Percentiles rank a stretch among this genome's conserved stretches.
These are phyloP conservation scores for Drosophila dunni DNA, from an alignment of 1,140 invertebrate species.

Conservation along the genomic window DNA sequence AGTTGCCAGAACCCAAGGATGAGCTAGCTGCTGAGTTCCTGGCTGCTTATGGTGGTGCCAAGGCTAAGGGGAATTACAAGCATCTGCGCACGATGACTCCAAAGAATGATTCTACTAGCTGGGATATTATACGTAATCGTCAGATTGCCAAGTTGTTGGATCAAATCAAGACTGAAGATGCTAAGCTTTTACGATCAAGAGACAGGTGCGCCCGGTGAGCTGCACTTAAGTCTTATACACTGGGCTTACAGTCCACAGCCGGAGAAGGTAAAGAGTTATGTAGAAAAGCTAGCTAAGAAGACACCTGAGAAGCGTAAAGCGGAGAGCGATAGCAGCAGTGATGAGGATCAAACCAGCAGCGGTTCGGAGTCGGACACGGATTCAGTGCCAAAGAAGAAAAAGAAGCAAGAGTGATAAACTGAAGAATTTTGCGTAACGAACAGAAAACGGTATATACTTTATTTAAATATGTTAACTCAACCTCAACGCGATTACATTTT, in stretches of 20 bases:
- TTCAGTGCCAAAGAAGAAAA: conserved; percentile 72
- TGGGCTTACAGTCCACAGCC: conserved; percentile 88
- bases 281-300: conserved; percentile 66
- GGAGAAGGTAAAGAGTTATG: conserved; percentile 84
- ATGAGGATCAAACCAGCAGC: conserved; percentile 44
- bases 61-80: conserved; percentile 88
- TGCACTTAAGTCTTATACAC: conserved; percentile 87
- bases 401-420: conserved; percentile 44
- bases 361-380: conserved; percentile 52
- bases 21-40: conserved; percentile 74
- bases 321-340: conserved; percentile 56
- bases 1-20: conserved; percentile 80
- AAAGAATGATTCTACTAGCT: conserved; percentile 85
- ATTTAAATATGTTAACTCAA: conserved; percentile 68
- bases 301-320: conserved; percentile 72
- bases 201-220: conserved; percentile 86
- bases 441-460: conserved; percentile 75
- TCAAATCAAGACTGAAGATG: conserved; percentile 85
- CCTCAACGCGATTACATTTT: conserved; percentile 71
- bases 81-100: conserved; percentile 87
- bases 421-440: conserved; percentile 63
- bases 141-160: conserved; percentile 86
- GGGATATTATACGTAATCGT: conserved; percentile 88
- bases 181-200: conserved; percentile 87
- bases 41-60: conserved; percentile 73